Base-by-base conservation (phyloP, 2,888 invertebrate genomes). In the Sinodicranocentrus sp. region DNA sequence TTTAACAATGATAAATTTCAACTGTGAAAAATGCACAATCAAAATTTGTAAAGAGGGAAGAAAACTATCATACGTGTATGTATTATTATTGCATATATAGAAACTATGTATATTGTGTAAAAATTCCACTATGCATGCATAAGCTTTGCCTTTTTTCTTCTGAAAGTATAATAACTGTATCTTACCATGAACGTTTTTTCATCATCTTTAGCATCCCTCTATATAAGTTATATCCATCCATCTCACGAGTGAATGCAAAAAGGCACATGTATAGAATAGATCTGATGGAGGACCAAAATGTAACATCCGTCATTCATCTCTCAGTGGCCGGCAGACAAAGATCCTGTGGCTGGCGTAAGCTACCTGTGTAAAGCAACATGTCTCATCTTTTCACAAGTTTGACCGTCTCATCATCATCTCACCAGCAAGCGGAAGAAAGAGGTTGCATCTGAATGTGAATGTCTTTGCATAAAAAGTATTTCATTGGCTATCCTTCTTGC, bases 241-340 rank as follows among this genome's bases (percentile, higher is more conserved):
- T 48, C n/a, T 13, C 48, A n/a, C n/a, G 17, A n/a, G n/a, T 48
- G 3, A 5, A 48, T 48, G 48, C 25, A 10, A 33, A 33, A 3
- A 21, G 6, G 23, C 52, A 68, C 25, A n/a, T 28, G 17, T 26
- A 17, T 48, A 52, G 21, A 57, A 57, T 21, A 17, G 23, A 48
- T 17, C 48, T 65, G 63, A 65, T 65, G 71, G 28, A 44, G 72
- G 63, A 79, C 79, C 63, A 63, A 79, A 79, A 79, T 72, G 28
- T 65, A 48, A 48, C 72, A 79, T 71, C 79, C 71, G 65, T 72
- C 79, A 79, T 72, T 79, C 79, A 65, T 79, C 65, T 54, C 21
- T 65, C 43, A 72, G 71, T 72, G 79, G 79, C 79, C 79, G 79
- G 79, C 65, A 79, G 71, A 79, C 71, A 44, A 79, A 78, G 78